phyloP scores from a whole-genome alignment of 2,113 vertebrate species.

The Indri indri region DNA sequence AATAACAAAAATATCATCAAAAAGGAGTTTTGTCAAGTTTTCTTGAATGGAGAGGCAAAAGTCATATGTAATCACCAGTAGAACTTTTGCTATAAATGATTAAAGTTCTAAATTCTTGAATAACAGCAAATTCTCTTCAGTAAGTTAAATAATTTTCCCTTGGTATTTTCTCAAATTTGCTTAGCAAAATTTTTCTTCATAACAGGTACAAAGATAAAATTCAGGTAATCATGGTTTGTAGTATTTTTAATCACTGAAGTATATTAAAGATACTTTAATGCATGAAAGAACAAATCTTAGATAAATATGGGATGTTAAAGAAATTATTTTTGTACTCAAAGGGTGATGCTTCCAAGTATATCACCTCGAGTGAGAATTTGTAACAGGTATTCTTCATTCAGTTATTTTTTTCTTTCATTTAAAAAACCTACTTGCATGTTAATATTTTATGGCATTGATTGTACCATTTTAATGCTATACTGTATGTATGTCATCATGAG shows the following conservation, averaged over 20 bases:
- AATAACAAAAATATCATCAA: neutral
- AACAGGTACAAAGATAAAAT: neutral
- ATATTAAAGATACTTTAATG: neutral
- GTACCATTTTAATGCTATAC: slow-evolving; percentile 53
- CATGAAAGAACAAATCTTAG: neutral
- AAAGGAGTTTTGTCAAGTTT: neutral
- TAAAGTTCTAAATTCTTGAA: neutral
- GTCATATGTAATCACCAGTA: neutral
- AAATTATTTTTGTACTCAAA: neutral
- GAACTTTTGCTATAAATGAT: neutral
- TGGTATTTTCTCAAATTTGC: neutral
- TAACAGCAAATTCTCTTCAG: neutral
- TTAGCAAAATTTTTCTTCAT: neutral
- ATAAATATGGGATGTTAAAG: neutral
- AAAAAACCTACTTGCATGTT: slow-evolving; percentile 37
- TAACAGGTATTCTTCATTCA: slow-evolving; percentile 25
- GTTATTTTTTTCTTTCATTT: slow-evolving; percentile 48
- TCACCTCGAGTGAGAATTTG: neutral
- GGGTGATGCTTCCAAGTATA: neutral
- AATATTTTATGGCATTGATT: slow-evolving; percentile 74
- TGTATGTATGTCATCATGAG: slow-evolving; percentile 66
- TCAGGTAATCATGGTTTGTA: neutral
- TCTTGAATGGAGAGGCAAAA: neutral
- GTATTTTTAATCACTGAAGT: neutral
- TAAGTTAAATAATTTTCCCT: neutral